These are phyloP conservation scores for Cydia strobilella DNA, from an alignment of 1,140 invertebrate genomes.

Conservation along the genomic window DNA sequence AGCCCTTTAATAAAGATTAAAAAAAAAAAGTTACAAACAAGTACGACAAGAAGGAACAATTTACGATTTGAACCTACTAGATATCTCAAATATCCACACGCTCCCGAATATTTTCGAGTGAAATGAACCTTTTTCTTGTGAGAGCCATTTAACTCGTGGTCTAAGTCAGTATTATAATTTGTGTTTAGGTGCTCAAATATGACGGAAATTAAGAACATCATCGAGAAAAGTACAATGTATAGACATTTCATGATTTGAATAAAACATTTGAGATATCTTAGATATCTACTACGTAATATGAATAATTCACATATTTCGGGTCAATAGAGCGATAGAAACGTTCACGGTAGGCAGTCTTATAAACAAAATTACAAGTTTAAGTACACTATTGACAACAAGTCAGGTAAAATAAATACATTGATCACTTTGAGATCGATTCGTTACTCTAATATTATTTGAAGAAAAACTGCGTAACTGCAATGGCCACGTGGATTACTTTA, in stretches of 20 bases:
- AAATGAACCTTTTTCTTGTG: too few species aligned
- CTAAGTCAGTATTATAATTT: neutral
- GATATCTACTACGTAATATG: conserved; percentile 35
- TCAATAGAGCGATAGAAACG: conserved; percentile 18
- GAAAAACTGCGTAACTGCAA: conserved; percentile 57
- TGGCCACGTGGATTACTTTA: conserved; percentile 58
- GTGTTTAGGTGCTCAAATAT: neutral
- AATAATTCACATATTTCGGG: conserved; percentile 23
- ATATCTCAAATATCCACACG: conserved; percentile 39
- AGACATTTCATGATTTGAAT: conserved; percentile 11
- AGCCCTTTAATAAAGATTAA: too few species aligned
- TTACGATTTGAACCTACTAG: conserved; percentile 34
- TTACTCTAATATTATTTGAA: conserved; percentile 72
- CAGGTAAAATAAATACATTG: conserved; percentile 75
- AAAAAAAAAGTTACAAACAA: too few species aligned
- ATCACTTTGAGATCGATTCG: conserved; percentile 75
- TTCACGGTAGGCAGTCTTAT: conserved; percentile 18
- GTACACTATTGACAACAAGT: conserved; percentile 71
- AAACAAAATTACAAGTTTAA: conserved; percentile 50
- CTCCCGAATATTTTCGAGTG: neutral
- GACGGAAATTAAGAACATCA: neutral
- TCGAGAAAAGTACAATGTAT: neutral
- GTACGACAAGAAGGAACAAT: conserved; percentile 39
- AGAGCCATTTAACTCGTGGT: neutral
- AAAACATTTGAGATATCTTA: conserved; percentile 38